Evolutionary conservation across 2,888 invertebrate species (phyloP).

Genomic region (Aproaerema taeniolella): DNA sequence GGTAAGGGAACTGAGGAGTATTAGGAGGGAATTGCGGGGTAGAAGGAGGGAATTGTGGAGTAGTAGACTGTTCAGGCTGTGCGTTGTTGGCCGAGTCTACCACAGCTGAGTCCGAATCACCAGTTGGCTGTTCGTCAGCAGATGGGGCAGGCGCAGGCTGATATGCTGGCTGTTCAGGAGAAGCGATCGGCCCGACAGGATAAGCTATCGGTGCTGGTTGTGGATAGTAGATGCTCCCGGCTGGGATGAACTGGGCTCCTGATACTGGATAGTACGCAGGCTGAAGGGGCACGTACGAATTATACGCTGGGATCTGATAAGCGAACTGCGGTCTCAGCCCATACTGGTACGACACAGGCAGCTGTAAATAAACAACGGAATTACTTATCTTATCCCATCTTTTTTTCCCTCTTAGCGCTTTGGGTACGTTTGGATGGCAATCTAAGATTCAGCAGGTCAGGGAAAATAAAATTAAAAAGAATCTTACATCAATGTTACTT

Average conservation of each 20-base stretch:
- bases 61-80: constrained; percentile 26
- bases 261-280: constrained; percentile 40
- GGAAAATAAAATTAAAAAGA: no score
- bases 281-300: constrained; percentile 36
- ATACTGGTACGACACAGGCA: constrained; percentile 41
- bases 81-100: constrained; percentile 55
- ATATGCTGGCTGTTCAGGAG: constrained; percentile 16
- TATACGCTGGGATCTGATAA: constrained; percentile 43
- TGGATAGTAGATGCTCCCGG: constrained; percentile 40
- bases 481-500: no score
- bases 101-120: constrained; percentile 56
- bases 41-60: constrained; percentile 25
- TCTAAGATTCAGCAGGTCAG: no score
- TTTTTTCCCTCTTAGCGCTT: no score
- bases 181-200: constrained; percentile 22
- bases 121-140: constrained; percentile 27
- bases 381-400: no score
- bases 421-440: no score
- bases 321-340: constrained; percentile 45
- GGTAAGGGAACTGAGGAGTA: constrained; percentile 28
- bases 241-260: constrained; percentile 41
- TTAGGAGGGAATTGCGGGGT: no score
- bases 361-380: constrained; percentile 41
- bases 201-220: constrained; percentile 24
- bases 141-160: background rate